Evolutionary conservation across 2,797 vertebrate species (phyloP), one percentile per base, ranked within the genome.

Genomic region (Scarus forsteni): DNA sequence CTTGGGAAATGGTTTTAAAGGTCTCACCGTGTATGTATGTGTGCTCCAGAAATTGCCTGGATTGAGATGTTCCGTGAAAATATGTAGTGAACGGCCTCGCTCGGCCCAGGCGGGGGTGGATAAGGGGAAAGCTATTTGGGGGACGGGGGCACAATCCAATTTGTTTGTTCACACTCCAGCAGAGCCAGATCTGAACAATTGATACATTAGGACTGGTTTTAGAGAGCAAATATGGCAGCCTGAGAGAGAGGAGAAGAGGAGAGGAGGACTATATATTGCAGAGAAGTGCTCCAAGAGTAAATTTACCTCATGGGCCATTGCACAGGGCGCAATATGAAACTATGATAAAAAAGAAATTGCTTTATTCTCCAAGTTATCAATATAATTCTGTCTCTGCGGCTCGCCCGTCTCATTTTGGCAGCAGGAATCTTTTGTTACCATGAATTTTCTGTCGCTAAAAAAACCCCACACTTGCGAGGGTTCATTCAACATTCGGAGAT

Each of bases 101-200:
- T 60, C 8, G 74, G 76, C 70, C 50, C 65, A 10, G 77, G 80
- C 54, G 50, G 63, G 73, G 79, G 65, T 16, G 84, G 83, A 69
- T 73, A 66, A 80, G 85, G 77, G 70, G 70, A 66, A 77, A 76
- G 83, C 81, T 82, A 88, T 89, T 88, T 89, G 83, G 74, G 70
- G 75, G 79, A 80, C 10, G 75, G 68, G 77, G 84, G 75, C 81
- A 81, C 84, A 86, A 89, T 89, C 86, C 89, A 90, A 89, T 89
- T 89, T 89, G 88, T 90, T 90, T 88, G 81, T 92, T 90, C 89
- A 89, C 88, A 92, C 88, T 87, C 79, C 71, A 88, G 79, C 88
- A 85, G 83, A 82, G 81, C 74, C 81, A 88, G 89, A 90, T 90
- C 88, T 87, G 85, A 89, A 89, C 89, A 88, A 90, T 89, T 90